Base-by-base conservation (phyloP, 1,140 invertebrate species). In the Halesus radiatus region DNA sequence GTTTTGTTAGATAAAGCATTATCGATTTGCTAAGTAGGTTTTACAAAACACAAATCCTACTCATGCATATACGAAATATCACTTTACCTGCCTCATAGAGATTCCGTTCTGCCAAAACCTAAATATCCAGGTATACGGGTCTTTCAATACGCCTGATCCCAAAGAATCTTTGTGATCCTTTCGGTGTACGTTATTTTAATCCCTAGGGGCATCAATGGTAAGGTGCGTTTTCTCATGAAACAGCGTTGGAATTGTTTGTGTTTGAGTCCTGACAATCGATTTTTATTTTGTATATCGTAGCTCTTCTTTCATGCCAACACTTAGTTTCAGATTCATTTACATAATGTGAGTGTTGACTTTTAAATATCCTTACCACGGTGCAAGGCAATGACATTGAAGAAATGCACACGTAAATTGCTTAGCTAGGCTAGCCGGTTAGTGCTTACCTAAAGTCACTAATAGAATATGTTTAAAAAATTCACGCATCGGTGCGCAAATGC, bases 341-440 rank as follows among this genome's bases (percentile, higher is more conserved):
- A 73, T 73, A 73, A 73, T 73, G 53, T 53, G 70, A 29, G 70
- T 73, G 50, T 73, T 52, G 70, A 73, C 45, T 73, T 73, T n/a
- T 54, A 20, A 53, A 73, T 53, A 53, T 54, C 50, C 45, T 22
- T 15, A 22, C 50, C 68, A 23, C n/a, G 18, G 15, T 37, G 45
- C 8, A 37, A 68, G 32, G 32, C 32, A 32, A 3, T 32, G 32
- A 32, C 32, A 32, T 32, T n/a, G n/a, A n/a, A n/a, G n/a, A n/a
- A n/a, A n/a, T n/a, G n/a, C n/a, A n/a, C n/a, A n/a, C n/a, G n/a
- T n/a, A n/a, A n/a, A n/a, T n/a, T n/a, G n/a, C n/a, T n/a, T n/a
- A n/a, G n/a, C n/a, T n/a, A n/a, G n/a, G n/a, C n/a, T n/a, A n/a
- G n/a, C n/a, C n/a, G n/a, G n/a, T n/a, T n/a, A n/a, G n/a, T n/a